These are phyloP conservation scores for Tenodera sinensis DNA, from an alignment of 2,888 invertebrate species.

Conservation along the genomic window DNA sequence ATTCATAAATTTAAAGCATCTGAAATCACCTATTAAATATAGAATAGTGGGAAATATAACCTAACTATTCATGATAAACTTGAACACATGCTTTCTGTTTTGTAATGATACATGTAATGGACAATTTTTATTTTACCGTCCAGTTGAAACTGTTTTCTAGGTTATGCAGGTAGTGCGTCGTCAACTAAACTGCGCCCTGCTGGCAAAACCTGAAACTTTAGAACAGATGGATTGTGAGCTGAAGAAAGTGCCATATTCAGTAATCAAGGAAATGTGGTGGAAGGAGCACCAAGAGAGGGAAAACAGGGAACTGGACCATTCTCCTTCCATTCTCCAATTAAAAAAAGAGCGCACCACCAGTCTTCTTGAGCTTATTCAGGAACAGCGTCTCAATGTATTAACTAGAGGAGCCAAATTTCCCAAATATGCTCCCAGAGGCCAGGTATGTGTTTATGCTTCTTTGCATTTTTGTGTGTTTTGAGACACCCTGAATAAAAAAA, in stretches of 20 bases:
- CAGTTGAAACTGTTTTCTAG: neutral
- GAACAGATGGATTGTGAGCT: constrained; percentile 13
- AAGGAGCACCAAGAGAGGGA: constrained; percentile 20
- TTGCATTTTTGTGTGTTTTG: no score
- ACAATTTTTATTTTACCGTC: no score
- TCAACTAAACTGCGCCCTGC: constrained; percentile 22
- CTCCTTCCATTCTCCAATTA: constrained; percentile 20
- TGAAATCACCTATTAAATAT: no score
- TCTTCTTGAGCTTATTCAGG: constrained; percentile 11
- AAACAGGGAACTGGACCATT: constrained; percentile 13
- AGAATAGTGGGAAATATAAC: no score
- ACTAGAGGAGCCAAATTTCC: constrained; percentile 22
- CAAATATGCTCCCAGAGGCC: constrained; percentile 10
- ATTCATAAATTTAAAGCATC: no score
- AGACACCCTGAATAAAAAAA: no score
- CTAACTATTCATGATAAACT: no score
- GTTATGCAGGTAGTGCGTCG: constrained; percentile 25
- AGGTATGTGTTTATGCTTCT: constrained; percentile 8
- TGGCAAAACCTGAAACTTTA: constrained; percentile 5
- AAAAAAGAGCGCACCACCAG: neutral
- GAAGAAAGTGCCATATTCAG: constrained; percentile 13
- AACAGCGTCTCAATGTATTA: constrained; percentile 23
- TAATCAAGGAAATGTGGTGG: constrained; percentile 21
- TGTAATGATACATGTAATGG: no score
- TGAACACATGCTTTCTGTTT: no score